phyloP scores from a whole-genome alignment of 1,140 invertebrate species.

The Rhopalosiphum padi region DNA sequence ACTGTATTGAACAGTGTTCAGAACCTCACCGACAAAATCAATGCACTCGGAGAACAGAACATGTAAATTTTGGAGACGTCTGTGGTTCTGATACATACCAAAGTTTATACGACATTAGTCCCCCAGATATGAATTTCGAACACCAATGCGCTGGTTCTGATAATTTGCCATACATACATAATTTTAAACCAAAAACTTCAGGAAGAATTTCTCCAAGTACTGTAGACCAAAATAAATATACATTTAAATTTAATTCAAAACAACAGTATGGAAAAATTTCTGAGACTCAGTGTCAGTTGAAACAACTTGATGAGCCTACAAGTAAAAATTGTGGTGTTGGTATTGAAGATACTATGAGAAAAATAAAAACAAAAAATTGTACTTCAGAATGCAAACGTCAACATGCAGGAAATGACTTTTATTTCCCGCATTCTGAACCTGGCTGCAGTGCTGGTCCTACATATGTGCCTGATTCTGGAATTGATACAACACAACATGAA shows the following conservation, averaged over 20 bases:
- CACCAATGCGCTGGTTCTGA: constrained; percentile 16
- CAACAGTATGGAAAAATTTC: neutral
- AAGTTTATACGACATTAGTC: neutral
- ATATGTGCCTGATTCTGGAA: neutral
- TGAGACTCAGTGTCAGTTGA: too few relatives aligned
- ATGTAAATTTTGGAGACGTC: neutral
- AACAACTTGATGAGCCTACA: neutral
- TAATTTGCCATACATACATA: neutral
- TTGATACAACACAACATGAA: neutral
- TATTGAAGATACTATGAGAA: neutral
- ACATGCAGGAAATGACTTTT: neutral
- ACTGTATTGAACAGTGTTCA: neutral
- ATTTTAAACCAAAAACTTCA: neutral
- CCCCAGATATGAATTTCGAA: neutral
- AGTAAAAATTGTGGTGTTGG: neutral
- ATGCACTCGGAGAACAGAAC: too few relatives aligned
- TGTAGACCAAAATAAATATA: neutral
- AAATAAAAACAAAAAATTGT: neutral
- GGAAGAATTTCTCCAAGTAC: neutral
- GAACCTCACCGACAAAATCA: neutral
- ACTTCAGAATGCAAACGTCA: neutral
- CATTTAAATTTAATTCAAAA: neutral
- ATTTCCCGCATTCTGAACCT: neutral
- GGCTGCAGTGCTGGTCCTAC: neutral
- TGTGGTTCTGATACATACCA: neutral